These are phyloP conservation scores for Haliaeetus leucogaster DNA, from an alignment of 2,113 vertebrate species.

Conservation along the genomic window DNA sequence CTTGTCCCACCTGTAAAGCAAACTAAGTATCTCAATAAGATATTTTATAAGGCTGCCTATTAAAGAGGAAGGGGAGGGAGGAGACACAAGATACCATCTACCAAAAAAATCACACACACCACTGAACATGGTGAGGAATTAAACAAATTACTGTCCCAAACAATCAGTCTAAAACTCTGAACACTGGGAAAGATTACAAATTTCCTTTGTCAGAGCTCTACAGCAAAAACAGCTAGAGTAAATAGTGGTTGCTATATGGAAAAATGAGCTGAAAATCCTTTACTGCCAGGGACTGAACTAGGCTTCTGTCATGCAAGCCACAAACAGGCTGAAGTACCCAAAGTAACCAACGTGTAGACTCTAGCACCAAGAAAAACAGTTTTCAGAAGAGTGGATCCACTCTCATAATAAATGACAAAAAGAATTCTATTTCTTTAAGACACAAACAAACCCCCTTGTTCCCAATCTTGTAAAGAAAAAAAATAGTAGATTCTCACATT, in stretches of 20 bases:
- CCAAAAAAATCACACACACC: neutral
- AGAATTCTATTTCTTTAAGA: neutral
- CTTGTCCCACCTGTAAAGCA: neutral
- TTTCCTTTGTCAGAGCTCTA: neutral
- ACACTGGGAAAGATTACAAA: neutral
- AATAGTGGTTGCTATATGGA: rapidly evolving
- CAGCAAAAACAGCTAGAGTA: neutral
- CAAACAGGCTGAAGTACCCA: neutral
- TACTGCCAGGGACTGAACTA: neutral
- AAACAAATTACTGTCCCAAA: neutral
- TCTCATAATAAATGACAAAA: neutral
- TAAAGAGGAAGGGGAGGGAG: neutral
- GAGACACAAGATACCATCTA: neutral
- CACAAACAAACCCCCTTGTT: rapidly evolving
- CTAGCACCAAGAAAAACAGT: rapidly evolving
- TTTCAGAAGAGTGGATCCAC: neutral
- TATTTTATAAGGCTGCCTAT: neutral
- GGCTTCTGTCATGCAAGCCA: neutral
- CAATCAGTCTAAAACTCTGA: neutral
- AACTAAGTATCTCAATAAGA: neutral
- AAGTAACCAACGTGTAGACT: rapidly evolving
- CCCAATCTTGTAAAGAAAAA: neutral
- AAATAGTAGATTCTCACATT: slow-evolving; percentile 70
- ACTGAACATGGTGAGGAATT: rapidly evolving
- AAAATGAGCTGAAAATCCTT: rapidly evolving